Conservation (phyloP, 2,888 invertebrate species). For the Ferrisia virgata region DNA sequence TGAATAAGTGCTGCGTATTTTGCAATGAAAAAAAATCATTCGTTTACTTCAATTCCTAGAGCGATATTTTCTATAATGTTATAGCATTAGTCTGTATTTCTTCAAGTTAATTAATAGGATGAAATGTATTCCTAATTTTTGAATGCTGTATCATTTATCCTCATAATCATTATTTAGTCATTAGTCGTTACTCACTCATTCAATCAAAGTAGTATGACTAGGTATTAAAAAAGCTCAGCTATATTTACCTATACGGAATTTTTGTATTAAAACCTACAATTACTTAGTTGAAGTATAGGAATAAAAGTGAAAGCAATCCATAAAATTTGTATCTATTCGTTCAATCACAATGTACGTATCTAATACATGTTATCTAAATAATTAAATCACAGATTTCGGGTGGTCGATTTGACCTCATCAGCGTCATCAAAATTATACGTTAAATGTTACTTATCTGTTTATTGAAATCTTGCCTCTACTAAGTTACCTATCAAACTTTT, state of each 20-base stretch:
- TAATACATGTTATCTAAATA: neutral
- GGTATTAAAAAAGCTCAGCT: neutral
- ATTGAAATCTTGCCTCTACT: neutral
- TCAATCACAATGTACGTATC: neutral
- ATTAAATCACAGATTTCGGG: conserved; percentile 1
- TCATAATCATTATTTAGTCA: neutral
- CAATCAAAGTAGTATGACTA: neutral
- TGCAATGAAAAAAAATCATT: neutral
- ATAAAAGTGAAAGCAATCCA: neutral
- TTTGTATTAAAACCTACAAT: neutral
- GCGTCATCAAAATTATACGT: neutral
- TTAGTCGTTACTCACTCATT: neutral
- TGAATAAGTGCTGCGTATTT: neutral
- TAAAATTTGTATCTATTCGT: neutral
- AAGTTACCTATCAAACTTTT: neutral
- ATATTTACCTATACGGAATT: no score
- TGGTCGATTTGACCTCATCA: conserved; percentile 13
- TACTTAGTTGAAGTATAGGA: neutral
- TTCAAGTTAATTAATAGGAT: neutral
- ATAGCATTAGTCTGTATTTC: no score
- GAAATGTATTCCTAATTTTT: neutral
- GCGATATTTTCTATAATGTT: neutral
- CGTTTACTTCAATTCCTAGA: neutral
- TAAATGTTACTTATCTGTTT: neutral
- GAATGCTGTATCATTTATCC: neutral